Evolutionary conservation across 92 coral and sea anemone genomes (phyloP).

Genomic region (Actinernus sp.): DNA sequence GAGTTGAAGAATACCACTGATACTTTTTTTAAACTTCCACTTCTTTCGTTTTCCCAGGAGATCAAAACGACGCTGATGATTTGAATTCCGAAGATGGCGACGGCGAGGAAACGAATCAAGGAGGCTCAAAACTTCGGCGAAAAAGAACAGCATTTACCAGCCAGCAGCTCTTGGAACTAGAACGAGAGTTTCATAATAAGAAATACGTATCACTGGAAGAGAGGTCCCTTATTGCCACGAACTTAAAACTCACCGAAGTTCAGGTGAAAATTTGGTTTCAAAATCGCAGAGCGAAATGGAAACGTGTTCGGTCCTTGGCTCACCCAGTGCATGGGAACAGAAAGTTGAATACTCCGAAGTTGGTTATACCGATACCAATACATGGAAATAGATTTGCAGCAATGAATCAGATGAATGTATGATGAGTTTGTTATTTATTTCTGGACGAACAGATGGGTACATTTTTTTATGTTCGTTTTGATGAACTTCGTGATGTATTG

Average conservation of each 20-base stretch:
- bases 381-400: slow-evolving; percentile 92
- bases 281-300: slow-evolving; percentile 99
- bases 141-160: slow-evolving; percentile 97
- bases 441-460: neutral
- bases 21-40: neutral
- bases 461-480: neutral
- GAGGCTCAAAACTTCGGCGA: slow-evolving; percentile 83
- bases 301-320: slow-evolving; percentile 91
- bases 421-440: slow-evolving; percentile 26
- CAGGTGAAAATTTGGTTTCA: slow-evolving; percentile 99
- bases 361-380: slow-evolving; percentile 97
- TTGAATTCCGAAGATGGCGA: slow-evolving; percentile 65
- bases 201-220: slow-evolving; percentile 96
- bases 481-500: neutral
- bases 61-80: slow-evolving; percentile 25
- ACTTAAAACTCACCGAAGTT: slow-evolving; percentile 87
- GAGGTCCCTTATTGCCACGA: slow-evolving; percentile 91
- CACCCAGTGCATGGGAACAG: slow-evolving; percentile 85
- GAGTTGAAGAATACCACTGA: neutral
- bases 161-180: slow-evolving; percentile 95
- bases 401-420: slow-evolving; percentile 69
- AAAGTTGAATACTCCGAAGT: slow-evolving; percentile 77
- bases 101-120: slow-evolving; percentile 66
- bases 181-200: slow-evolving; percentile 94
- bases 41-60: slow-evolving; percentile 7